phyloP scores from a whole-genome alignment of 2,888 invertebrate genomes.

The Chrysodeixis includens region DNA sequence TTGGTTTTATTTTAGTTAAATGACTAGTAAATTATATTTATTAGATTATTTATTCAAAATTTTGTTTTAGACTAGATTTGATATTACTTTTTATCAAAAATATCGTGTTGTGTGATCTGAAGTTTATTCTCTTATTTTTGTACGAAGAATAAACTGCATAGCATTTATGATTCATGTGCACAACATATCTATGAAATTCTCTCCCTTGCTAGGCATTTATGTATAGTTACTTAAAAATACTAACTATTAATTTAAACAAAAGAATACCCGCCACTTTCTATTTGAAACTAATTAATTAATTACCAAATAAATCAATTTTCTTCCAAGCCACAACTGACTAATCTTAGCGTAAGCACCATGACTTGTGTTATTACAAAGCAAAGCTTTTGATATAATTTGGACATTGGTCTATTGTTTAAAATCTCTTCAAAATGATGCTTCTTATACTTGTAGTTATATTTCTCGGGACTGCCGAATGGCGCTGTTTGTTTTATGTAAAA shows the following conservation, averaged over 20 bases:
- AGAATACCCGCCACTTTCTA: background rate
- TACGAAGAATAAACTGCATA: no score
- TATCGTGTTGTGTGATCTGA: background rate
- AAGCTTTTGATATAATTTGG: constrained; percentile 55
- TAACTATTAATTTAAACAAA: no score
- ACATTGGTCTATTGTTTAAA: constrained; percentile 60
- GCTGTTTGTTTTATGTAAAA: constrained; percentile 50
- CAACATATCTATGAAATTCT: background rate
- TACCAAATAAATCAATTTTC: background rate
- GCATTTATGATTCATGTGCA: background rate
- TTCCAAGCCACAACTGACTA: constrained; percentile 18
- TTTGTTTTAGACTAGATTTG: background rate
- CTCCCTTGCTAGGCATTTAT: no score
- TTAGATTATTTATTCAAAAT: constrained; percentile 5
- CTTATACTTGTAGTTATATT: constrained; percentile 57
- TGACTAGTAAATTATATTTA: background rate
- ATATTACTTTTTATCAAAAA: no score
- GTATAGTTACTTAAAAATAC: no score
- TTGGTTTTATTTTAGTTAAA: background rate
- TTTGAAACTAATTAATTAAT: background rate
- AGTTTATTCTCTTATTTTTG: no score
- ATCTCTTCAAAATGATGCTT: constrained; percentile 59
- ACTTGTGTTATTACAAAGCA: constrained; percentile 46
- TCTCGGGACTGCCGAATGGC: constrained; percentile 32
- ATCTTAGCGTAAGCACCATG: constrained; percentile 29